Evolutionary conservation across 2,888 invertebrate species (phyloP).

Genomic region (Melolontha melolontha): DNA sequence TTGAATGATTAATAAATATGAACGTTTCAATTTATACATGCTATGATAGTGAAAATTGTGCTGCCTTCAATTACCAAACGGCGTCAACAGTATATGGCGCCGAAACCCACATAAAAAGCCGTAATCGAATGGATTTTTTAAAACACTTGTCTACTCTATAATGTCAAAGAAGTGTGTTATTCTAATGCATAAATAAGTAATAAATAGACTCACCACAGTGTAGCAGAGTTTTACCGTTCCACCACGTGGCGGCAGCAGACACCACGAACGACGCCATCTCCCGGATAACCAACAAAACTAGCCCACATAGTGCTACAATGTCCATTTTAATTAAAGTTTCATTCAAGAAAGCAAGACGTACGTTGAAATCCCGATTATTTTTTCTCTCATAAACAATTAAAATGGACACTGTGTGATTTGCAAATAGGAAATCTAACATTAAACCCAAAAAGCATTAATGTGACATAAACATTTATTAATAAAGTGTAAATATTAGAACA

Average conservation of each 20-base stretch:
- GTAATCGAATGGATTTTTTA: constrained; percentile 29
- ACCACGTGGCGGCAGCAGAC: constrained; percentile 64
- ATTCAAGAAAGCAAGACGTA: too few relatives aligned
- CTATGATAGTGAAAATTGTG: constrained; percentile 44
- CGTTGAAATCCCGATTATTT: not conserved
- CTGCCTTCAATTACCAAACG: constrained; percentile 41
- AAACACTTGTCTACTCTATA: constrained; percentile 50
- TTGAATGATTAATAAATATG: constrained; percentile 37
- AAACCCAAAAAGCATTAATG: constrained; percentile 67
- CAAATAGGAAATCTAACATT: constrained; percentile 64
- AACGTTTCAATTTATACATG: constrained; percentile 41
- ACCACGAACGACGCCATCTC: constrained; percentile 64
- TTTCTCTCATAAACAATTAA: constrained; percentile 23
- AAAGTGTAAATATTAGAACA: constrained; percentile 65
- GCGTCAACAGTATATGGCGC: constrained; percentile 47
- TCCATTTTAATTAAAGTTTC: constrained; percentile 53
- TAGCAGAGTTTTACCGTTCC: constrained; percentile 64
- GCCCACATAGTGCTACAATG: constrained; percentile 60
- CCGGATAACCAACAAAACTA: constrained; percentile 63
- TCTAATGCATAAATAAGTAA: constrained; percentile 59
- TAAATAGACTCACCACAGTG: constrained; percentile 66
- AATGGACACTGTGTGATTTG: constrained; percentile 51
- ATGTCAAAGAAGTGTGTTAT: constrained; percentile 53
- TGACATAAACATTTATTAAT: constrained; percentile 67
- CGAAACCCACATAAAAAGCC: constrained; percentile 53